These are phyloP conservation scores for Felis catus DNA, from an alignment of 2,113 vertebrate species.

Conservation along the genomic window F.catus_Fca126_mat1.0 CM031421.1:57277501-57278000, in stretches of 20 bases:
- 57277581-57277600: not conserved
- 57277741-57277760: not conserved
- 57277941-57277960: too few relatives aligned
- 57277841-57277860: not conserved
- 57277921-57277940: too few relatives aligned
- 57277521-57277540: not conserved
- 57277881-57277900: not conserved
- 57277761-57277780: accelerated
- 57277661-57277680: not conserved
- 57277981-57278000: too few relatives aligned
- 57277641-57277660: not conserved
- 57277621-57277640: not conserved
- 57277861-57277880: not conserved
- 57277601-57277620: not conserved
- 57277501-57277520: not conserved
- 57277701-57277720: not conserved
- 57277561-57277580: too few relatives aligned
- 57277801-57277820: not conserved
- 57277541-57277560: not conserved
- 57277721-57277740: too few relatives aligned
- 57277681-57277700: not conserved
- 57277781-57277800: not conserved
- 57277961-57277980: too few relatives aligned
- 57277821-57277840: not conserved
- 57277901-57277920: too few relatives aligned